Conservation (phyloP, 2,797 vertebrate genomes). For the Oryzias sinensis region DNA sequence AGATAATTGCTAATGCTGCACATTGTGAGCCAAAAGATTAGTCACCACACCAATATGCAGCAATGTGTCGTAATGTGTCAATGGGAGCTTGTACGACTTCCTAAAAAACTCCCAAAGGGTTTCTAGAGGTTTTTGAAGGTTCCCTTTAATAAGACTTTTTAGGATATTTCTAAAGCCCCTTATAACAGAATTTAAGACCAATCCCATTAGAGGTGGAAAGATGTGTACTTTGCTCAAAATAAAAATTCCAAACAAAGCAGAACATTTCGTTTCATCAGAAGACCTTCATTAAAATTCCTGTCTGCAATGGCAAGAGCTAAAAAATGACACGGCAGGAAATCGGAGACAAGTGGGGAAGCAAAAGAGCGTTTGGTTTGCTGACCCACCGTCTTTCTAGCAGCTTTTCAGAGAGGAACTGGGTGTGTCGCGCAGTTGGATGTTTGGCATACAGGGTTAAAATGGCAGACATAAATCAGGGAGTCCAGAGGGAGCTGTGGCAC, state of each 20-base stretch:
- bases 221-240: too few relatives aligned
- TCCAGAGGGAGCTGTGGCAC: conserved; percentile 10
- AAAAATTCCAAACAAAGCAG: neutral
- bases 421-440: conserved; percentile 36
- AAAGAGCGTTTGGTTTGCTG: conserved; percentile 40
- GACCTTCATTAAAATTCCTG: conserved; percentile 15
- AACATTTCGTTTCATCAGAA: conserved; percentile 14
- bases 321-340: conserved; percentile 27
- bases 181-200: too few relatives aligned
- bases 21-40: neutral
- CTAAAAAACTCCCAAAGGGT: too few relatives aligned
- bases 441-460: conserved; percentile 27
- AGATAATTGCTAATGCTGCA: neutral
- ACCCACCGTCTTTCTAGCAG: conserved; percentile 33
- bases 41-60: neutral
- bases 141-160: too few relatives aligned
- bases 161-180: too few relatives aligned
- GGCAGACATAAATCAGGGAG: conserved; percentile 28
- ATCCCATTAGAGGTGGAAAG: too few relatives aligned
- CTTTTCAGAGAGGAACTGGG: conserved; percentile 31
- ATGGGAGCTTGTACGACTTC: neutral
- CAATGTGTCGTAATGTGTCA: neutral
- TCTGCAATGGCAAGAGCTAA: conserved; percentile 1
- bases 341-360: conserved; percentile 32
- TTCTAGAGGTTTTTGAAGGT: too few relatives aligned